Conservation (phyloP, 2,797 vertebrate genomes). For the Xiphorhynchus erythropygius region DNA sequence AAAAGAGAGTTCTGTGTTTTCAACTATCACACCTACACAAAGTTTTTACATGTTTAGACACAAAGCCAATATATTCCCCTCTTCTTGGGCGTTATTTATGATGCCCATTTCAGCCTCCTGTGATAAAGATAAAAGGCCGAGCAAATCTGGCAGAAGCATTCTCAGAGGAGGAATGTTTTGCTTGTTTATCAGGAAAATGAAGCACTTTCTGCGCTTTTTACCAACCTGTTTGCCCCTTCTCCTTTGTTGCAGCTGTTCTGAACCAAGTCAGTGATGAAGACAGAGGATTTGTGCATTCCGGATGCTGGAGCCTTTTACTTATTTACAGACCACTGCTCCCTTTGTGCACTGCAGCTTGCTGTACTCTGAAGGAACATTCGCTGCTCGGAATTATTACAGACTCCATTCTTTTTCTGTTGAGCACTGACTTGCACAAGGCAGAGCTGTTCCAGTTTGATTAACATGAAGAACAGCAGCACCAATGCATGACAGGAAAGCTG, state of each 20-base stretch:
- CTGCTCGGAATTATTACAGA: neutral
- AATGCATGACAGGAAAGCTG: neutral
- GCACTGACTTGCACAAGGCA: neutral
- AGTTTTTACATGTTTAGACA: neutral
- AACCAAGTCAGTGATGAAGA: neutral
- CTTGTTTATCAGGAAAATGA: neutral
- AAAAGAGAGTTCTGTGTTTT: neutral
- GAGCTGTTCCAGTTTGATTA: neutral
- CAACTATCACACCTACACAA: neutral
- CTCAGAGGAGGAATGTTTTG: neutral
- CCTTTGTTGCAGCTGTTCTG: neutral
- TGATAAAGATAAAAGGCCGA: neutral
- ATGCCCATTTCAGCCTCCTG: neutral
- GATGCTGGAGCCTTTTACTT: neutral
- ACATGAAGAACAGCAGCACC: neutral
- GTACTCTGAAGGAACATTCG: neutral
- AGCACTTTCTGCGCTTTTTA: neutral
- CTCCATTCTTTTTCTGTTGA: neutral
- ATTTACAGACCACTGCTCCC: slow-evolving; percentile 9
- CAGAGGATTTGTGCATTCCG: neutral
- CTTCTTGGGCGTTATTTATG: neutral
- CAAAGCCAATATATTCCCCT: neutral
- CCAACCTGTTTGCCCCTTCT: neutral
- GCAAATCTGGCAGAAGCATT: neutral
- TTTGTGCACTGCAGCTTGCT: neutral